Conservation (phyloP, 2,888 invertebrate species). For the Brachypterus glaber region DNA sequence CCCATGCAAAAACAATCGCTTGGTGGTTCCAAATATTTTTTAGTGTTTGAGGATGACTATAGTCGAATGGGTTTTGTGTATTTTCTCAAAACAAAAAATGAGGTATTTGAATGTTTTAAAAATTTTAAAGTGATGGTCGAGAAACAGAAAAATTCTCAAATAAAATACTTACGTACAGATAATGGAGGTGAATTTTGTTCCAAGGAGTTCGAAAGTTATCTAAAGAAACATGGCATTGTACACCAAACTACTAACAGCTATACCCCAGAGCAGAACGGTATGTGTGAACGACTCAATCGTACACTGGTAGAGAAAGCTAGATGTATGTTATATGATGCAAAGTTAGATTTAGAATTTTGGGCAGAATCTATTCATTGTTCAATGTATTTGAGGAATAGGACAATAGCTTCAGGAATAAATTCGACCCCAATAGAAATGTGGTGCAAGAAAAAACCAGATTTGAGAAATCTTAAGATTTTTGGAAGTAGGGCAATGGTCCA, state of each 20-base stretch:
- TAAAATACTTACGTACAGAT: conserved; percentile 25
- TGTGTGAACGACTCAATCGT: conserved; percentile 21
- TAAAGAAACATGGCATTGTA: conserved; percentile 24
- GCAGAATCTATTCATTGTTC: conserved; percentile 19
- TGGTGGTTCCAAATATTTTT: conserved; percentile 23
- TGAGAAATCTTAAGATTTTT: conserved; percentile 32
- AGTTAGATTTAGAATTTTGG: conserved; percentile 17
- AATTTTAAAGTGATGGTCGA: conserved; percentile 26
- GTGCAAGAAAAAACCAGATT: conserved; percentile 26
- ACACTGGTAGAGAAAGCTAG: conserved; percentile 23
- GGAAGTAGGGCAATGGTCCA: conserved; percentile 29
- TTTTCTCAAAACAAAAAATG: conserved; percentile 23
- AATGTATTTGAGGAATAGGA: conserved; percentile 17
- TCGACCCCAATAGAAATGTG: conserved; percentile 15
- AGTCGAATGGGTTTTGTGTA: conserved; percentile 23
- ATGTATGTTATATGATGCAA: conserved; percentile 18
- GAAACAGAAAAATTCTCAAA: conserved; percentile 23
- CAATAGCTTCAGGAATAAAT: background rate
- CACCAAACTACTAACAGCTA: conserved; percentile 21
- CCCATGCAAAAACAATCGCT: conserved; percentile 21
- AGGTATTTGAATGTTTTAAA: conserved; percentile 23
- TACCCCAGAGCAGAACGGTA: conserved; percentile 27
- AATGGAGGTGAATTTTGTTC: conserved; percentile 15
- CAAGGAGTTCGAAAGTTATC: conserved; percentile 18
- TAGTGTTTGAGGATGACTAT: conserved; percentile 29